Percentiles rank a stretch among this genome's conserved stretches.
Evolutionary conservation across 2,888 invertebrate genomes (phyloP).

Genomic region (Dicyrtomina minuta): DNA sequence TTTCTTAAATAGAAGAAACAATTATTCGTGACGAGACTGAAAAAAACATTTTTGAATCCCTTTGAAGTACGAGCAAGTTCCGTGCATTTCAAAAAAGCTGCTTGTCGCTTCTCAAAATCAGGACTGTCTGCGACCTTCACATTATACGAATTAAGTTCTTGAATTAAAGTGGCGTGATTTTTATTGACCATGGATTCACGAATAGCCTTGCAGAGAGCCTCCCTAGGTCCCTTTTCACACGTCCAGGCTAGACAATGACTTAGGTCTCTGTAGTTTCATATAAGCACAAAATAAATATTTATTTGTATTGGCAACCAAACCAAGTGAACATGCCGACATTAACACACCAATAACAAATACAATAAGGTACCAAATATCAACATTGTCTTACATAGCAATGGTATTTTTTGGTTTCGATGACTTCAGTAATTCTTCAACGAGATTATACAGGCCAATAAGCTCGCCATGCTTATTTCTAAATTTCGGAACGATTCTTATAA

Average conservation of each 20-base stretch:
- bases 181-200: conserved; percentile 18
- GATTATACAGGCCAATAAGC: conserved; percentile 22
- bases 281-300: background rate
- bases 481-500: conserved; percentile 22
- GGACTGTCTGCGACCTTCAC: conserved; percentile 5
- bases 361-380: too few relatives aligned
- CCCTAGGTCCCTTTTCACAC: conserved; percentile 21
- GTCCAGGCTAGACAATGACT: conserved; percentile 25
- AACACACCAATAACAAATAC: too few relatives aligned
- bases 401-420: background rate
- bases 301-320: background rate
- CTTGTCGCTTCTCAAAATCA: conserved; percentile 20
- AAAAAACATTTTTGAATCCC: conserved; percentile 12
- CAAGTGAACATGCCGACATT: too few relatives aligned
- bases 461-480: conserved; percentile 16
- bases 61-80: background rate
- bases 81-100: conserved; percentile 21
- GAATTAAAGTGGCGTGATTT: conserved; percentile 17
- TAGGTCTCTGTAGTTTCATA: conserved; percentile 12
- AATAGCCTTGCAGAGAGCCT: conserved; percentile 24
- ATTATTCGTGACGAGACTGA: conserved; percentile 11
- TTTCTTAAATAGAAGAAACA: conserved; percentile 21
- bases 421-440: conserved; percentile 15
- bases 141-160: conserved; percentile 24
- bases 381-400: conserved; percentile 8